These are phyloP conservation scores for Sebastes trivittatus DNA, from an alignment of 2,797 vertebrate species.

Conservation along the genomic window DNA sequence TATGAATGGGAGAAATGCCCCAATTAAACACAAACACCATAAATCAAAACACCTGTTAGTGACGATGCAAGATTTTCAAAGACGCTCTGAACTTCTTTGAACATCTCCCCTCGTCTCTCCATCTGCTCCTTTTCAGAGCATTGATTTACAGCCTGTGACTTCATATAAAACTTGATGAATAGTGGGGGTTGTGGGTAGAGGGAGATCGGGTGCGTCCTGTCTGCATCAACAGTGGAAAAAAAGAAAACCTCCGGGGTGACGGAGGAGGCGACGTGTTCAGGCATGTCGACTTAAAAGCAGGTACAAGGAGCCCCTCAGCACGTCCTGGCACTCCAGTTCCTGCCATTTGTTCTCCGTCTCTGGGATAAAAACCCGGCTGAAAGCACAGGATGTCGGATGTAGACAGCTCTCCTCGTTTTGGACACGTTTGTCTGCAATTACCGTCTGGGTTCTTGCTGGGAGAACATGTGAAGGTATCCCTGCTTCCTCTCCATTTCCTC, in stretches of 20 bases:
- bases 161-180: conserved; percentile 76
- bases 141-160: conserved; percentile 76
- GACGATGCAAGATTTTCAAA: conserved; percentile 66
- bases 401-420: conserved; percentile 55
- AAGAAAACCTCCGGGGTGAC: conserved; percentile 59
- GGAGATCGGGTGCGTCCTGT: conserved; percentile 44
- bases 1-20: conserved; percentile 42
- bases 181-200: conserved; percentile 37
- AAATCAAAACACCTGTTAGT: conserved; percentile 71
- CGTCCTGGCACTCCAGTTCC: conserved; percentile 69
- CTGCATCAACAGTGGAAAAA: conserved; percentile 57
- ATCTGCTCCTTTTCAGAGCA: conserved; percentile 39
- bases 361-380: conserved; percentile 61
- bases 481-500: conserved; percentile 32
- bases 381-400: conserved; percentile 75
- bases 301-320: conserved; percentile 73
- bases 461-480: conserved; percentile 32
- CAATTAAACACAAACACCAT: conserved; percentile 48
- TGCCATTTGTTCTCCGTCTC: conserved; percentile 74
- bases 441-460: conserved; percentile 32
- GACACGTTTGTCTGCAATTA: conserved; percentile 69
- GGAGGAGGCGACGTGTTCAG: conserved; percentile 57
- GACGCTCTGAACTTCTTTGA: conserved; percentile 62
- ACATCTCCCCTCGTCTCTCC: conserved; percentile 28
- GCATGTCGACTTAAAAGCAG: conserved; percentile 75